Percentiles rank a stretch among this genome's conserved stretches.
phyloP scores from a whole-genome alignment of 2,113 vertebrate species.

The Myotis yumanensis region DNA sequence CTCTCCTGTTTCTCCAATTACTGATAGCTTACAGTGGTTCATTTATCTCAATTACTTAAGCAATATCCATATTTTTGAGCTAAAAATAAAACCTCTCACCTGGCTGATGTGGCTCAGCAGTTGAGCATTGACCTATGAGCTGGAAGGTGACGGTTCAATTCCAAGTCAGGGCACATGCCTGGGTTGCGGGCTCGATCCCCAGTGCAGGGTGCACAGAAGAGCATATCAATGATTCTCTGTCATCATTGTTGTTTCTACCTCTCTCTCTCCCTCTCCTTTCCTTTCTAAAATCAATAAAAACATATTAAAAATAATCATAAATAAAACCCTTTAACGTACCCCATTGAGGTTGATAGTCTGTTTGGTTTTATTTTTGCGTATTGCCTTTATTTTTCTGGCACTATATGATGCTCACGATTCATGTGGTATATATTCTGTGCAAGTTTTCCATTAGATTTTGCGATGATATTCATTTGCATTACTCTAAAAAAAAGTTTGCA shows the following conservation, averaged over 20 bases:
- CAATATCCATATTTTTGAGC: background rate
- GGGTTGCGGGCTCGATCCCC: too few species aligned
- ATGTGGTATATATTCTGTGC: background rate
- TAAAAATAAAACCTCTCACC: background rate
- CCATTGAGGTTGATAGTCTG: background rate
- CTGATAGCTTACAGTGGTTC: background rate
- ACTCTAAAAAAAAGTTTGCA: background rate
- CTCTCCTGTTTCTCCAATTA: background rate
- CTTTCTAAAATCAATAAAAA: too few species aligned
- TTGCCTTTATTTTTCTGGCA: background rate
- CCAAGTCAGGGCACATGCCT: too few species aligned
- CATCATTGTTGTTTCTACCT: too few species aligned
- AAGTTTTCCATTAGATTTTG: background rate
- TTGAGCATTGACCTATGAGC: too few species aligned
- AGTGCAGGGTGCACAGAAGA: too few species aligned
- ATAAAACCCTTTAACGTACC: background rate
- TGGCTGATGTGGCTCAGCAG: too few species aligned
- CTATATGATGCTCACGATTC: accelerated
- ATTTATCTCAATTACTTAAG: background rate
- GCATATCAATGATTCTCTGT: too few species aligned
- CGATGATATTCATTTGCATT: background rate
- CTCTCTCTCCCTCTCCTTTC: too few species aligned
- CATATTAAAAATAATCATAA: too few species aligned
- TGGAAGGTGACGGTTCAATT: too few species aligned
- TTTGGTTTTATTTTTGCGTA: background rate